phyloP scores from a whole-genome alignment of 2,113 vertebrate genomes.

The Riparia riparia region DNA sequence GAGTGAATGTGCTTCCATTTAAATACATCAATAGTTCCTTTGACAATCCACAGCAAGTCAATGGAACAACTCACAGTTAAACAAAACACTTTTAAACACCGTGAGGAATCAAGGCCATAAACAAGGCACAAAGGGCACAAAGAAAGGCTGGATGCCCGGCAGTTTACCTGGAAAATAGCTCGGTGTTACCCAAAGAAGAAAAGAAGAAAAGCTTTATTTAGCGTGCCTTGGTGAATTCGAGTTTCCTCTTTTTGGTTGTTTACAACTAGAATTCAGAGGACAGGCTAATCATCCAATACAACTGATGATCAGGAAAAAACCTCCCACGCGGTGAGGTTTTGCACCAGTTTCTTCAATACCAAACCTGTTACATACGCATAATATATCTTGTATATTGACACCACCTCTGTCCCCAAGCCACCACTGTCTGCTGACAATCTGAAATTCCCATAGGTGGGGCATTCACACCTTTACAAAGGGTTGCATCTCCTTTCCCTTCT shows the following conservation, averaged over 20 bases:
- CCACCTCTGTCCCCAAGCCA: not conserved
- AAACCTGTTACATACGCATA: not conserved
- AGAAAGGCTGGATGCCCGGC: not conserved
- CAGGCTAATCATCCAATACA: not conserved
- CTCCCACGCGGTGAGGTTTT: not conserved
- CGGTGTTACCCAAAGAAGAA: not conserved
- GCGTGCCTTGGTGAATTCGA: not conserved
- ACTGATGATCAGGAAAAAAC: not conserved
- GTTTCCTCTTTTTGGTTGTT: not conserved
- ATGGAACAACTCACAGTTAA: not conserved
- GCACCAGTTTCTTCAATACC: not conserved
- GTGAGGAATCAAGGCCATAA: not conserved
- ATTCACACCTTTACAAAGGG: not conserved
- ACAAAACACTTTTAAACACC: not conserved
- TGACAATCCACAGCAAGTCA: not conserved
- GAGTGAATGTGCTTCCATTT: slow-evolving; percentile 13
- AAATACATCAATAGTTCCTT: slow-evolving; percentile 20
- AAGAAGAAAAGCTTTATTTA: not conserved
- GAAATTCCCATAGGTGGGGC: not conserved
- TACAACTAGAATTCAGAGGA: not conserved
- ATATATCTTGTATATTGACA: not conserved
- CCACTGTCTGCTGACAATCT: not conserved
- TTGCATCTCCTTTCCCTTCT: not conserved
- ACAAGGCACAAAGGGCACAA: not conserved
- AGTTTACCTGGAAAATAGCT: not conserved